Evolutionary conservation across 2,888 invertebrate genomes (phyloP).

Genomic region (Cryptophagus acutangulus): DNA sequence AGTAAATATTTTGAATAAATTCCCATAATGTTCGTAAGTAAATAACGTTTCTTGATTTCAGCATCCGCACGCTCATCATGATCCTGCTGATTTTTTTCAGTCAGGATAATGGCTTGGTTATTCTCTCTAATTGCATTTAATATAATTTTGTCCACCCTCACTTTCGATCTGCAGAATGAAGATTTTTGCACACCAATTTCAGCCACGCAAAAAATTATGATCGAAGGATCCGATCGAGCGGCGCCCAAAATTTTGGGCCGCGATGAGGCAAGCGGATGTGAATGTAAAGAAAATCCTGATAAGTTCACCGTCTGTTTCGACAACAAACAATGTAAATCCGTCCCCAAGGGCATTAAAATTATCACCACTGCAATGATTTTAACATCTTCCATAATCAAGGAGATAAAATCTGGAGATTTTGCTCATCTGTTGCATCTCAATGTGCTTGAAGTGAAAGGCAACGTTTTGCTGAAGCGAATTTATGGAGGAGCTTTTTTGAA

Average conservation of each 20-base stretch:
- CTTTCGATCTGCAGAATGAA: no score
- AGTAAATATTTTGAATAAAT: no score
- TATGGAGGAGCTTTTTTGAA: conserved; percentile 49
- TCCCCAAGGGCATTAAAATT: conserved; percentile 50
- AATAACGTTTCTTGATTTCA: background rate
- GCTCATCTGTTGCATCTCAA: conserved; percentile 44
- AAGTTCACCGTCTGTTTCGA: conserved; percentile 53
- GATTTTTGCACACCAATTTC: no score
- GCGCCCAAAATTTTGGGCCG: no score
- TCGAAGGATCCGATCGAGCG: no score
- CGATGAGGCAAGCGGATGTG: conserved; percentile 52
- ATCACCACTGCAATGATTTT: conserved; percentile 48
- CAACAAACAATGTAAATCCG: conserved; percentile 49
- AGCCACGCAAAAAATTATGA: no score
- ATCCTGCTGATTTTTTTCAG: no score
- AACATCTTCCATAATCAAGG: conserved; percentile 50
- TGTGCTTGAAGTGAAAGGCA: conserved; percentile 53
- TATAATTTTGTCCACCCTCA: no score
- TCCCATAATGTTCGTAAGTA: no score
- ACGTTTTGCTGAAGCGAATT: conserved; percentile 50
- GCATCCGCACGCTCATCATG: background rate
- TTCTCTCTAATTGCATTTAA: no score
- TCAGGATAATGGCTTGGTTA: no score
- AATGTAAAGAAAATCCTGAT: conserved; percentile 48
- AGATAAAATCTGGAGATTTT: conserved; percentile 49